Evolutionary conservation across 1,140 invertebrate species (phyloP).

Genomic region (Triops longicaudatus): DNA sequence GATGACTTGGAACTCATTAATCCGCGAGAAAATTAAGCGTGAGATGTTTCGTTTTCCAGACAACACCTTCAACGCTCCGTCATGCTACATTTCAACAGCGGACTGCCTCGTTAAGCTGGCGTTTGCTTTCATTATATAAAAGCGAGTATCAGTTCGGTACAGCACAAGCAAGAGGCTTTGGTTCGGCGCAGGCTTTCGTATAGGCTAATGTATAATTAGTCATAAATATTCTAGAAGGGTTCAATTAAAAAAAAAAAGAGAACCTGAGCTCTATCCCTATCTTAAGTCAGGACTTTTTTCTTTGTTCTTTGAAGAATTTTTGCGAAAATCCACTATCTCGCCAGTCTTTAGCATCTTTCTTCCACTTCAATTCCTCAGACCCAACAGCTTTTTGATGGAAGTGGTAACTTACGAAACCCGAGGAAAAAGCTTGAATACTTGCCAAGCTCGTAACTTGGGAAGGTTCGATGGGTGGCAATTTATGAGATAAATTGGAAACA

Average conservation of each 20-base stretch:
- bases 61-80: background rate
- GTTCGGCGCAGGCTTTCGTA: background rate
- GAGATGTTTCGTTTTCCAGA: background rate
- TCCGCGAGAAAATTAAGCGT: slow-evolving; percentile 7
- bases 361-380: background rate
- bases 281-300: background rate
- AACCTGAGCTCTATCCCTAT: background rate
- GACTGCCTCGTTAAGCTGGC: background rate
- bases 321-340: background rate
- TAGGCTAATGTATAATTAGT: background rate
- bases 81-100: background rate
- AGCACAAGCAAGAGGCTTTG: background rate
- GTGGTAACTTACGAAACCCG: background rate
- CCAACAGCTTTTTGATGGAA: slow-evolving; percentile 4
- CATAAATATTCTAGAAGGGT: background rate
- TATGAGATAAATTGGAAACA: slow-evolving; percentile 1
- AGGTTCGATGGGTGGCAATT: background rate
- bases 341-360: background rate
- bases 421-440: background rate
- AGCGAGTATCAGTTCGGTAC: background rate
- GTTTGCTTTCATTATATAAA: background rate
- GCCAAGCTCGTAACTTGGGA: background rate
- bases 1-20: background rate
- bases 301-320: background rate
- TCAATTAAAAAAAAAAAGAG: slow-evolving; percentile 9